phyloP scores from a whole-genome alignment of 2,797 vertebrate species.

The Gymnoscopelus braueri region DNA sequence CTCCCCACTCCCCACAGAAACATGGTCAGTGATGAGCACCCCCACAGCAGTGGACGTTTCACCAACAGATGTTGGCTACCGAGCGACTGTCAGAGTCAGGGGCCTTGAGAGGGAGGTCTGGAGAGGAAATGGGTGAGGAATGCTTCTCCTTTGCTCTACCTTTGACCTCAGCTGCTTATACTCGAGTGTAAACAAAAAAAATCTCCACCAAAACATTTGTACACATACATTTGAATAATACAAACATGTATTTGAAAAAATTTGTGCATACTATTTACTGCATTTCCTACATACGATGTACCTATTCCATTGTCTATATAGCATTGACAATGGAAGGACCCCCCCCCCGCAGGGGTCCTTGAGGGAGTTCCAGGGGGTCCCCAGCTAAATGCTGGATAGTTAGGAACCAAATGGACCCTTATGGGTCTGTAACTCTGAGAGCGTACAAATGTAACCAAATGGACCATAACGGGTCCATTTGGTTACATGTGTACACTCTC shows the following conservation, averaged over 20 bases:
- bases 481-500: too few species aligned
- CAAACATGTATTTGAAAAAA: neutral
- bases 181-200: neutral
- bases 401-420: too few species aligned
- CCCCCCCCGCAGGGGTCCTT: too few species aligned
- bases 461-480: too few species aligned
- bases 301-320: neutral
- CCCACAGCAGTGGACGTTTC: constrained; percentile 63
- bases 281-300: neutral
- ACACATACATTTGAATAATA: neutral
- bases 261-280: neutral
- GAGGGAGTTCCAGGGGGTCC: too few species aligned
- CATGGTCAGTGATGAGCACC: constrained; percentile 15
- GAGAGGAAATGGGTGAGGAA: constrained; percentile 11
- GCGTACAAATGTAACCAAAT: too few species aligned
- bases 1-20: constrained; percentile 34
- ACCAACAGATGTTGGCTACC: constrained; percentile 72
- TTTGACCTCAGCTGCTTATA: constrained; percentile 1
- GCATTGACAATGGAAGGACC: too few species aligned
- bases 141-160: neutral
- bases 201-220: too few species aligned
- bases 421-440: too few species aligned
- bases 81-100: constrained; percentile 43
- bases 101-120: constrained; percentile 47
- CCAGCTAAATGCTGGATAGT: too few species aligned